A percentile compares a stretch with the other conserved stretches of the same genome.
Evolutionary conservation across 2,888 invertebrate genomes (phyloP).

Genomic region (Acleris laterana): DNA sequence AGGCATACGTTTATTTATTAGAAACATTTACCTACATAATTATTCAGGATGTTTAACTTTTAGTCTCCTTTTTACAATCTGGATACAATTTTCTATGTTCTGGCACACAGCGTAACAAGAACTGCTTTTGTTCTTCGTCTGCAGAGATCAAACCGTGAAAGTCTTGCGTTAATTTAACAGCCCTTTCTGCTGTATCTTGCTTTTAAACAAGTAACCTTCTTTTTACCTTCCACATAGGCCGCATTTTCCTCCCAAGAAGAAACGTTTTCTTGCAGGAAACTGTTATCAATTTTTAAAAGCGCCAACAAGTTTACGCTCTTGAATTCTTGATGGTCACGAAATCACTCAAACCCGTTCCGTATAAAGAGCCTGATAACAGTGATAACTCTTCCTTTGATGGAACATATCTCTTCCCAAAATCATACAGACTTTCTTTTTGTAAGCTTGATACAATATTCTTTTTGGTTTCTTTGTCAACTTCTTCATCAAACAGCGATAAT

Average conservation of each 20-base stretch:
- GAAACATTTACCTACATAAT: background rate
- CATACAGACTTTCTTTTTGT: conserved; percentile 36
- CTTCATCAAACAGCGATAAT: too few relatives aligned
- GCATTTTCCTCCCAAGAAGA: too few relatives aligned
- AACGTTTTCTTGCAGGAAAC: too few relatives aligned
- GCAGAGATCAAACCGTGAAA: conserved; percentile 41
- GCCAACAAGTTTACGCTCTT: too few relatives aligned
- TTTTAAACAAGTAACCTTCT: conserved; percentile 9
- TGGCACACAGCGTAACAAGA: conserved; percentile 39
- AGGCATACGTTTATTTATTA: conserved; percentile 1
- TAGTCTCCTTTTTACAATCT: conserved; percentile 32
- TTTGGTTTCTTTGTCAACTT: conserved; percentile 9
- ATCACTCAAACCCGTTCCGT: background rate
- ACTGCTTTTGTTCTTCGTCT: conserved; percentile 39
- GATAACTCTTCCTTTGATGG: conserved; percentile 38
- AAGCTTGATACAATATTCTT: conserved; percentile 33
- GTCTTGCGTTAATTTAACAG: conserved; percentile 42
- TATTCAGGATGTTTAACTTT: conserved; percentile 25
- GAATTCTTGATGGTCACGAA: too few relatives aligned
- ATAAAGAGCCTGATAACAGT: background rate
- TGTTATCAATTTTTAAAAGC: too few relatives aligned
- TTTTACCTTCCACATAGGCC: too few relatives aligned
- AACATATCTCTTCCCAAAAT: conserved; percentile 37
- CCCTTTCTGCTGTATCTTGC: conserved; percentile 40
- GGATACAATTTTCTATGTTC: conserved; percentile 30